Percentiles rank a stretch among this genome's conserved stretches.
Conservation (phyloP, 2,888 invertebrate species). For the Orthonevra nobilis region DNA sequence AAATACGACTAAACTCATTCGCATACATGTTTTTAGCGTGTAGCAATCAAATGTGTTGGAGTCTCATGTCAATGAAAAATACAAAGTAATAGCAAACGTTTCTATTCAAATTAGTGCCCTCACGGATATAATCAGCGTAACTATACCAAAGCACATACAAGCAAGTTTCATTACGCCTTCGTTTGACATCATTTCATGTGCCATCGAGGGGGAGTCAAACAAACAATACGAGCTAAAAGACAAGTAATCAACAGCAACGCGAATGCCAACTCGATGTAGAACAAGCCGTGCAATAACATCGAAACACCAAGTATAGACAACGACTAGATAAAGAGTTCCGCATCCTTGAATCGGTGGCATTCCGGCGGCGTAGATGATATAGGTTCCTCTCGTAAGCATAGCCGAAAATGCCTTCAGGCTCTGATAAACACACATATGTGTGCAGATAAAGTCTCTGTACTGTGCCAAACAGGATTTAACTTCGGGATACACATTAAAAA, state of each 20-base stretch:
- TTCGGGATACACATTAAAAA: slow-evolving; percentile 47
- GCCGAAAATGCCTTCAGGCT: slow-evolving; percentile 52
- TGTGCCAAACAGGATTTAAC: slow-evolving; percentile 43
- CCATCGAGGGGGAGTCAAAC: slow-evolving; percentile 21
- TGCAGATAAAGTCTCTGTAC: slow-evolving; percentile 18
- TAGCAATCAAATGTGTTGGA: too few species aligned
- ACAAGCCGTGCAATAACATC: slow-evolving; percentile 67
- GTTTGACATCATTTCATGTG: neutral
- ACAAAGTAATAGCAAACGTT: too few species aligned
- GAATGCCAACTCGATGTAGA: slow-evolving; percentile 55
- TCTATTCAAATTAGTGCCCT: too few species aligned
- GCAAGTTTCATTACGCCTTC: too few species aligned
- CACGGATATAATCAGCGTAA: too few species aligned
- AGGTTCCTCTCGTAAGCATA: slow-evolving; percentile 51
- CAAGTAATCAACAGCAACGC: slow-evolving; percentile 33
- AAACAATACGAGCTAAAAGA: slow-evolving; percentile 31
- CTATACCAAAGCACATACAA: too few species aligned
- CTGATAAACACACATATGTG: slow-evolving; percentile 30
- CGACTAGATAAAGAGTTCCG: slow-evolving; percentile 50
- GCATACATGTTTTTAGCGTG: too few species aligned
- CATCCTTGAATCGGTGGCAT: slow-evolving; percentile 53
- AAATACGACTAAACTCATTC: too few species aligned
- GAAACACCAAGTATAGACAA: slow-evolving; percentile 49
- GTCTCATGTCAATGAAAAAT: too few species aligned
- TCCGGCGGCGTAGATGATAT: slow-evolving; percentile 54